These are phyloP conservation scores for Orius insidiosus DNA, from an alignment of 1,140 invertebrate genomes.

Conservation along the genomic window DNA sequence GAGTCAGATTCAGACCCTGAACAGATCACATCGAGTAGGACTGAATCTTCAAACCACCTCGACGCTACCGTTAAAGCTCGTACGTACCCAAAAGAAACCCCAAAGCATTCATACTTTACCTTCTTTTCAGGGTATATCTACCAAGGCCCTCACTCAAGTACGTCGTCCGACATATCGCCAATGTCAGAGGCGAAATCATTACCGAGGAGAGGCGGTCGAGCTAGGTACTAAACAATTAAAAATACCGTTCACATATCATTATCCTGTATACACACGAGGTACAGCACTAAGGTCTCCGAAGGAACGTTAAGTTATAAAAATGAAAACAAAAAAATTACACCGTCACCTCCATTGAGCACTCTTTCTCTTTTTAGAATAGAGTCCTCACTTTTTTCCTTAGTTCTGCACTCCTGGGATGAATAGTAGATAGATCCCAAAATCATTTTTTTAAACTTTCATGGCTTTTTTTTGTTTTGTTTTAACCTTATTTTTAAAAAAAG, in stretches of 20 bases:
- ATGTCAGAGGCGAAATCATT: slow-evolving; percentile 61
- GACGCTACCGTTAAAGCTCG: slow-evolving; percentile 28
- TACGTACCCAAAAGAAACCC: neutral
- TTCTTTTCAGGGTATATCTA: slow-evolving; percentile 53
- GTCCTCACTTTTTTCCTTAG: too few species aligned
- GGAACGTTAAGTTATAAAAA: too few species aligned
- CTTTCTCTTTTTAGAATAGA: too few species aligned
- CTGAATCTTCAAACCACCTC: slow-evolving; percentile 56
- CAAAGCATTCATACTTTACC: too few species aligned
- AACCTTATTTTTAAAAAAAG: too few species aligned
- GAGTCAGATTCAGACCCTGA: slow-evolving; percentile 59
- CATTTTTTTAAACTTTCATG: neutral
- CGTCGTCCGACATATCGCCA: slow-evolving; percentile 56
- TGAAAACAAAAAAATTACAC: too few species aligned
- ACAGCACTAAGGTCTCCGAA: neutral
- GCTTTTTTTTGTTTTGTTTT: too few species aligned
- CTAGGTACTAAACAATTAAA: slow-evolving; percentile 17
- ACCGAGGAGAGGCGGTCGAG: slow-evolving; percentile 20
- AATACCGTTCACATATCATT: neutral
- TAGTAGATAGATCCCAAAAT: neutral
- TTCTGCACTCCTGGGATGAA: neutral
- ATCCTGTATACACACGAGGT: neutral
- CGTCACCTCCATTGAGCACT: too few species aligned
- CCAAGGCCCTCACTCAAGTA: slow-evolving; percentile 55
- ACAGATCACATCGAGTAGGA: slow-evolving; percentile 51